Conservation (phyloP, 2,888 invertebrate species). For the Ctenicera cuprea region DNA sequence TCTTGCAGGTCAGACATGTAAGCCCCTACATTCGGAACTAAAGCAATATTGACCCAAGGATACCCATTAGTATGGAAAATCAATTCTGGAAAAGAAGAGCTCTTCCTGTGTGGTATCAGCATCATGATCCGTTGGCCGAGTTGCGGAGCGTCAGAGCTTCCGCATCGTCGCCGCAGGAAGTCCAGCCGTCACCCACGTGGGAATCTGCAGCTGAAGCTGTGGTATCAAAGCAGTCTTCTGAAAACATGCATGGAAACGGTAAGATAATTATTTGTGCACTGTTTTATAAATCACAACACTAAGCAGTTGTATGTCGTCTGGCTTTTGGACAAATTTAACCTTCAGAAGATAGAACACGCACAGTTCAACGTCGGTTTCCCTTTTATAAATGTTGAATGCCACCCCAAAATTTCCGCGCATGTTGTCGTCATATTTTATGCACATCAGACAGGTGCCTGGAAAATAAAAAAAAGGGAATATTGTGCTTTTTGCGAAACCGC, state of each 20-base stretch:
- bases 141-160: conserved; percentile 53
- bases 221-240: conserved; percentile 60
- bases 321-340: too few relatives aligned
- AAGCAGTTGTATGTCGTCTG: too few relatives aligned
- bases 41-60: background rate
- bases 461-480: background rate
- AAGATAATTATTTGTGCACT: conserved; percentile 12
- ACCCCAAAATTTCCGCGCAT: background rate
- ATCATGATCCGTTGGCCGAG: conserved; percentile 46
- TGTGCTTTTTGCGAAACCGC: background rate
- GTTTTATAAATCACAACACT: too few relatives aligned
- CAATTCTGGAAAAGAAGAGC: conserved; percentile 61
- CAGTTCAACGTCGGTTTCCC: background rate
- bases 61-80: conserved; percentile 54
- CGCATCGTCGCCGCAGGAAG: conserved; percentile 41
- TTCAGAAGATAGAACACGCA: background rate
- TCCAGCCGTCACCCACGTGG: conserved; percentile 50
- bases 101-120: conserved; percentile 57
- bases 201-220: conserved; percentile 55
- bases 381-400: background rate
- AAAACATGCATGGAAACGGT: conserved; percentile 54
- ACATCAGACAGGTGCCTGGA: background rate
- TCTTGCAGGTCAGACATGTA: background rate
- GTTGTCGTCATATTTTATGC: conserved; percentile 18
- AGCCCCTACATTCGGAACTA: background rate